Evolutionary conservation across 2,888 invertebrate species (phyloP).

Genomic region (Philopedon plagiatum): DNA sequence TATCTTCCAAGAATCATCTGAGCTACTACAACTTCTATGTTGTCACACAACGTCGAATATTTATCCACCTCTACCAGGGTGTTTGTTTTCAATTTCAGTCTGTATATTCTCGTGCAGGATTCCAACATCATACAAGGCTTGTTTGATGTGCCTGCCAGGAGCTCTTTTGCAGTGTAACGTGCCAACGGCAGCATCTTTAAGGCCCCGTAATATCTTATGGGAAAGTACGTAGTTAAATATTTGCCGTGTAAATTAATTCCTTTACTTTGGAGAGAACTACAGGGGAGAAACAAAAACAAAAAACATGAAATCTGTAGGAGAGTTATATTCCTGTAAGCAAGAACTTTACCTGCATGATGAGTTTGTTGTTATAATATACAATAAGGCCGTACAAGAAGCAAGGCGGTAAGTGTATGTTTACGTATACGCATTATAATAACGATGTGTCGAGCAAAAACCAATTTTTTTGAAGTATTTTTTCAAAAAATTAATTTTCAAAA

Average conservation of each 20-base stretch:
- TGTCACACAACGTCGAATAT: constrained; percentile 21
- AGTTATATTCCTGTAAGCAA: too few species aligned
- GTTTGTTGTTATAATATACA: too few species aligned
- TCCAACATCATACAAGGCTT: constrained; percentile 28
- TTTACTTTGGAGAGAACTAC: constrained; percentile 8
- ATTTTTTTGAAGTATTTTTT: too few species aligned
- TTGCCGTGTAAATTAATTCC: constrained; percentile 47
- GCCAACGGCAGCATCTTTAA: constrained; percentile 43
- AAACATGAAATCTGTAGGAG: neutral
- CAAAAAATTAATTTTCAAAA: too few species aligned
- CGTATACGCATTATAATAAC: too few species aligned
- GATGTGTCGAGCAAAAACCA: too few species aligned
- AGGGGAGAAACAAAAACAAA: neutral
- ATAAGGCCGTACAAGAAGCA: too few species aligned
- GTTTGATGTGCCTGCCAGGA: constrained; percentile 33
- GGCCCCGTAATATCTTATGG: constrained; percentile 40
- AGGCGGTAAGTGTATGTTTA: too few species aligned
- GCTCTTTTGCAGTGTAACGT: constrained; percentile 39
- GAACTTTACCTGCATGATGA: too few species aligned
- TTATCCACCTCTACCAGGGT: constrained; percentile 41
- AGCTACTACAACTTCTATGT: neutral
- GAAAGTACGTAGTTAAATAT: constrained; percentile 48
- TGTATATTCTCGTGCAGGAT: constrained; percentile 44
- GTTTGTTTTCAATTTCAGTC: constrained; percentile 47
- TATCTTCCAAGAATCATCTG: neutral